A percentile compares a stretch with the other conserved stretches of the same genome.
Evolutionary conservation across 2,113 vertebrate species (phyloP).

Genomic region (Myotis yumanensis): DNA sequence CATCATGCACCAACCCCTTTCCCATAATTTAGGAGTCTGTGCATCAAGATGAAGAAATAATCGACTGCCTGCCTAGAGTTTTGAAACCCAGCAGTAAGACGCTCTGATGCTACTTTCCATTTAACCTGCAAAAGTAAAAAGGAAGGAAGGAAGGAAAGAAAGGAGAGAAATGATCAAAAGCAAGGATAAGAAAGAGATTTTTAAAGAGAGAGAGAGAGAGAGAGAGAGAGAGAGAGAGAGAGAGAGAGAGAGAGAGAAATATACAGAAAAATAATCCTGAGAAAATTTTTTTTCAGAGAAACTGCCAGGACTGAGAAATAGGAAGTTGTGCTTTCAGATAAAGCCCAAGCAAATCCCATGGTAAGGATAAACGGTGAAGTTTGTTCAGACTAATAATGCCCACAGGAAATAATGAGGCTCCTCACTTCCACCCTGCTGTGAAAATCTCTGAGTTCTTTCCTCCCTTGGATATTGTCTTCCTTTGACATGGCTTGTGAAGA

Average conservation of each 20-base stretch:
- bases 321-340: not conserved
- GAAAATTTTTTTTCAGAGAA: not conserved
- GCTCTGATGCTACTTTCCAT: not conserved
- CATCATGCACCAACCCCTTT: fast-evolving
- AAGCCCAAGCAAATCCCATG: not conserved
- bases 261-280: not conserved
- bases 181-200: not conserved
- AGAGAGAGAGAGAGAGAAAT: too few relatives aligned
- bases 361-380: not conserved
- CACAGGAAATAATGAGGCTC: not conserved
- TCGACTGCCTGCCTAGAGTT: not conserved
- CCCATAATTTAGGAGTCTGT: not conserved
- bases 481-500: not conserved
- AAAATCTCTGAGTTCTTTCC: not conserved
- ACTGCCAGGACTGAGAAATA: not conserved
- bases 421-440: not conserved
- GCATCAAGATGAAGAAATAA: not conserved
- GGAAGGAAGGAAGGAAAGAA: too few relatives aligned
- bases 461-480: not conserved
- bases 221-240: too few relatives aligned
- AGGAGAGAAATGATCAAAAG: not conserved
- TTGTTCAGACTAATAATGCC: not conserved
- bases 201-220: not conserved
- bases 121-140: not conserved
- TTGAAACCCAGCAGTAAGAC: not conserved